Evolutionary conservation across 2,797 vertebrate genomes (phyloP), one percentile per base, ranked within the genome.

Genomic region (Gallinago stenura): DNA sequence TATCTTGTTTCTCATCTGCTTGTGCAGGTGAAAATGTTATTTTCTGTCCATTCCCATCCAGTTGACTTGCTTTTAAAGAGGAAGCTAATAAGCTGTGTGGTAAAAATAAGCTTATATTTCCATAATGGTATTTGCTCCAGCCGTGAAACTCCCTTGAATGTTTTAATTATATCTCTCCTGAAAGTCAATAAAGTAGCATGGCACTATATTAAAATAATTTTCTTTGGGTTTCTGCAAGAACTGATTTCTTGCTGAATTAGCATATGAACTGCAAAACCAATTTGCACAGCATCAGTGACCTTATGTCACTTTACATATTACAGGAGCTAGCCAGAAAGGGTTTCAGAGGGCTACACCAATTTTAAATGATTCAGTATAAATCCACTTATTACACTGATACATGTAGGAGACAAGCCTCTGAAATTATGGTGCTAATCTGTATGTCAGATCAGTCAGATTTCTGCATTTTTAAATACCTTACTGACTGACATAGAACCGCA

Each of bases 221-320:
- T 71, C 61, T 69, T 60, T 15, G 9, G 7, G 0, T 81, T 88
- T 92, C 85, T 94, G 76, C 58, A 90, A 81, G 50, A 87, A 60
- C n/a, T 33, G 80, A 87, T 94, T 93, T 93, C 90, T 73, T 76
- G n/a, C 69, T 84, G 51, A 88, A 95, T 89, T 93, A 94, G 51
- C 58, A 35, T 41, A 86, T 62, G 50, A 87, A 22, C 41, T 41
- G 39, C 80, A 86, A 95, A 94, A 72, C 30, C 57, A 66, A 84
- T 79, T 95, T 92, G 73, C 66, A 62, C 66, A 97, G 70, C 90
- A 84, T 26, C 4, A 2, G 48, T 68, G 69, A 93, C 79, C 72
- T 91, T 83, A 10, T 61, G 53, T 21, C 79, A 70, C 33, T 83
- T 62, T 9, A 48, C 9, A 0, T 61, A 60, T 85, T 62, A 71